phyloP scores from a whole-genome alignment of 2,888 invertebrate genomes.

The Entomobrya proxima region DNA sequence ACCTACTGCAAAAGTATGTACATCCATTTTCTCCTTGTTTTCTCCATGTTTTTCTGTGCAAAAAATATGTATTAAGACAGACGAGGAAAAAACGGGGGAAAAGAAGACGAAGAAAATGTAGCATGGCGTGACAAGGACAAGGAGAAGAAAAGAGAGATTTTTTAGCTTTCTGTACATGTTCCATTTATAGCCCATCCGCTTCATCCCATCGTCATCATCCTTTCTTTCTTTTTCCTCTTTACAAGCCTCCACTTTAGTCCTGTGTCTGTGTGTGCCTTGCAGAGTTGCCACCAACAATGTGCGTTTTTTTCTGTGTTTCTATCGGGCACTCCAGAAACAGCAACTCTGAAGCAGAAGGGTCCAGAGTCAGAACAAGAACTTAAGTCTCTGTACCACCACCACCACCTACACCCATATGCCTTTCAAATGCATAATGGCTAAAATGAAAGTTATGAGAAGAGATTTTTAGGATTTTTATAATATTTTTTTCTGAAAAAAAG shows the following conservation, averaged over 20 bases:
- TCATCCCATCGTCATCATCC: conserved; percentile 17
- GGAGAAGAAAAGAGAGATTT: conserved; percentile 35
- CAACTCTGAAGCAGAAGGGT: background rate
- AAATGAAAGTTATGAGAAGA: conserved; percentile 41
- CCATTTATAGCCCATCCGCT: conserved; percentile 49
- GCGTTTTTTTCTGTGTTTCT: background rate
- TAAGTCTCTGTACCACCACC: background rate
- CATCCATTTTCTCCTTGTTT: background rate
- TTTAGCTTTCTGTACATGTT: conserved; percentile 24
- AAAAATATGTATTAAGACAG: background rate
- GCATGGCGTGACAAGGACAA: conserved; percentile 46
- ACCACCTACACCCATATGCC: background rate
- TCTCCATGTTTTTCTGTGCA: background rate
- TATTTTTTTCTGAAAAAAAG: background rate
- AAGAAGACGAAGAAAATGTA: background rate
- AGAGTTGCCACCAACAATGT: conserved; percentile 11
- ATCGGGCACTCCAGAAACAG: background rate
- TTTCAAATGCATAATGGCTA: conserved; percentile 17
- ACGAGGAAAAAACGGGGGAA: background rate
- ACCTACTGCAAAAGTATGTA: too few relatives aligned
- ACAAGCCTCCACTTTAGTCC: background rate
- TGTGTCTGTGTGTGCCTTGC: background rate
- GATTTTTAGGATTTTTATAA: conserved; percentile 28
- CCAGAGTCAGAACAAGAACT: too few relatives aligned
- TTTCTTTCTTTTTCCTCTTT: background rate